Base-by-base conservation (phyloP, 2,113 vertebrate species). In the Lathamus discolor region DNA sequence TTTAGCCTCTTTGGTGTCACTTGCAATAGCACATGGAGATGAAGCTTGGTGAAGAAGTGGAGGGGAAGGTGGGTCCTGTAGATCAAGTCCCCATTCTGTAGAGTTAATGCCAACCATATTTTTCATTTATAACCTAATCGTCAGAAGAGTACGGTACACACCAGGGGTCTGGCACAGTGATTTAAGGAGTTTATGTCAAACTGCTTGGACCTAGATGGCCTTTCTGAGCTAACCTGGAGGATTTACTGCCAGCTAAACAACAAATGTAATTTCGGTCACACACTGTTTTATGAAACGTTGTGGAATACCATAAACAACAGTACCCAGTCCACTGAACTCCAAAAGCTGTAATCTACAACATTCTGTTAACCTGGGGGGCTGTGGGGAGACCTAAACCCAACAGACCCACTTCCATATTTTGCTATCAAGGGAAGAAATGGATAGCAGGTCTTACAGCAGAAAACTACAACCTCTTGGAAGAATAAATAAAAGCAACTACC, bases 71-170 rank as follows among this genome's bases (percentile, higher is more conserved):
- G 57, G 68, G 67, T 90, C 82, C 70, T 76, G 83, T 94, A 95
- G 86, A 93, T 86, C 93, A 92, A 68, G 64, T 96, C 83, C 80
- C 61, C 64, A 16, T 96, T 93, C 85, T 52, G 85, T 41, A 79
- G 83, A 92, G 69, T 86, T 90, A 95, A 96, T 14, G 19, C 89
- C 57, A 82, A 76, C 87, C 57, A 29, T 95, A 94, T 96, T 97
- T 97, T 95, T 95, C 97, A 96, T 97, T 97, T 97, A 97, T 95
- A 96, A 73, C 88, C 95, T 95, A 92, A 97, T 95, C 87, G 97
- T 96, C 93, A 86, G 85, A 91, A 94, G 69, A 79, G 81, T 83
- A 57, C 24, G 74, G 92, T 93, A 82, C 67, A 51, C 4, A 54
- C 85, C 96, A 96, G 79, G 46, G 66, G 48, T 74, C 70, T 79